Base-by-base conservation (phyloP, 2,888 invertebrate genomes). In the Erebia aethiops region DNA sequence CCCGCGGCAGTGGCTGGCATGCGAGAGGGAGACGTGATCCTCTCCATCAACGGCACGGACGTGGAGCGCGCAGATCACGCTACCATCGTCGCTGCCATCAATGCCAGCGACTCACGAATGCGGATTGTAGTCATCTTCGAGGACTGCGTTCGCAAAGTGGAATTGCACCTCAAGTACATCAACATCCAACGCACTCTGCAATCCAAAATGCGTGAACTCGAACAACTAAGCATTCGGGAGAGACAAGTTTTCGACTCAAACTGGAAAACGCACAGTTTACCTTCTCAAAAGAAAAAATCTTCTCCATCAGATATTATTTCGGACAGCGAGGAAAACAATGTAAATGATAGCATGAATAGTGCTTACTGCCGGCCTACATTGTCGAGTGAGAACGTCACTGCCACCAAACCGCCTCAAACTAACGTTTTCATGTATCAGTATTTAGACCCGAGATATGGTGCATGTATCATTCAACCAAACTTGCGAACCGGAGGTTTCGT, bases 101-200 rank as follows among this genome's bases (percentile, higher is more conserved):
- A 97, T 89, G 95, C 96, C 83, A 98, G 98, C 91, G 98, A 98
- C 83, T 94, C 97, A 26, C 95, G 97, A 76, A 98, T 99, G 97
- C 95, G 99, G 68, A 98, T 99, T 97, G 98, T 99, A 41, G 99
- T 99, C 14, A 95, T 99, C 52, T 99, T 98, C 85, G 99, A 99
- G 92, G 98, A 99, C 86, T 98, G 99, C 82, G 98, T 98, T 1
- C 95, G 98, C 73, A 99, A 99, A 95, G 93, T 98, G 54, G 98
- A 98, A 82, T 94, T 99, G 0, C 98, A 99, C 86, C 97, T 98
- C 95, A 96, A 98, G 73, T 98, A 98, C 83, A 97, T 99, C 76
- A 97, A 97, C 82, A 94, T 99, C 46, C 98, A 98, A 89, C 95
- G 97, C 78, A 94, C 96, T 51, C 91, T 98, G 35, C 97, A 98